Percentiles rank a stretch among this genome's conserved stretches.
These are phyloP conservation scores for Trachelus stipa DNA, from an alignment of 2,888 invertebrate species.

Conservation along the genomic window DNA sequence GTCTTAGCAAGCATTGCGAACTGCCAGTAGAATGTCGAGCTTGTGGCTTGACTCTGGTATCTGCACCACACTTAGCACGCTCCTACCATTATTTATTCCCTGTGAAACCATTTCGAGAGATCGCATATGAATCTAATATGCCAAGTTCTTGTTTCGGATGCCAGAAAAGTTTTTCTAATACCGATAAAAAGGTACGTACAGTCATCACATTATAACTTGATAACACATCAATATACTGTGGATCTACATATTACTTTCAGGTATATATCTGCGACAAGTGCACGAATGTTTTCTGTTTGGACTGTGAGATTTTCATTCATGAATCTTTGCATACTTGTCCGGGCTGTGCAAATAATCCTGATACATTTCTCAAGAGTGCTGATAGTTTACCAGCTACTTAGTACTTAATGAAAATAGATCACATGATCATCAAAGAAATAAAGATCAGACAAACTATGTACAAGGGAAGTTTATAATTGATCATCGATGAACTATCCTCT, in stretches of 20 bases:
- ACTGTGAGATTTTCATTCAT: conserved; percentile 96
- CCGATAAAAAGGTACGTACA: conserved; percentile 78
- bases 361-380: conserved; percentile 63
- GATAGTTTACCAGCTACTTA: background rate
- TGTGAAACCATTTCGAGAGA: conserved; percentile 85
- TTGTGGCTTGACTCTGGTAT: conserved; percentile 95
- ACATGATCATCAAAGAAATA: background rate
- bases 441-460: background rate
- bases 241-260: conserved; percentile 64
- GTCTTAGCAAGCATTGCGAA: conserved; percentile 97
- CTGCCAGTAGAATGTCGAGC: conserved; percentile 96
- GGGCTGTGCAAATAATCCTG: conserved; percentile 85
- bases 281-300: conserved; percentile 85
- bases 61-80: conserved; percentile 97
- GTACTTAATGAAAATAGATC: background rate
- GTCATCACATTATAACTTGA: conserved; percentile 1
- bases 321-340: conserved; percentile 96
- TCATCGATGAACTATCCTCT: background rate
- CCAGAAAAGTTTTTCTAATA: conserved; percentile 74
- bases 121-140: conserved; percentile 71
- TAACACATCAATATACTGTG: too few relatives aligned
- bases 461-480: background rate
- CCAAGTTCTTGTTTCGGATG: conserved; percentile 80
- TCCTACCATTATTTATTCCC: conserved; percentile 98
- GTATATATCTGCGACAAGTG: conserved; percentile 87